Base-by-base conservation (phyloP, 2,888 invertebrate genomes). In the Mechanitis messenoides region DNA sequence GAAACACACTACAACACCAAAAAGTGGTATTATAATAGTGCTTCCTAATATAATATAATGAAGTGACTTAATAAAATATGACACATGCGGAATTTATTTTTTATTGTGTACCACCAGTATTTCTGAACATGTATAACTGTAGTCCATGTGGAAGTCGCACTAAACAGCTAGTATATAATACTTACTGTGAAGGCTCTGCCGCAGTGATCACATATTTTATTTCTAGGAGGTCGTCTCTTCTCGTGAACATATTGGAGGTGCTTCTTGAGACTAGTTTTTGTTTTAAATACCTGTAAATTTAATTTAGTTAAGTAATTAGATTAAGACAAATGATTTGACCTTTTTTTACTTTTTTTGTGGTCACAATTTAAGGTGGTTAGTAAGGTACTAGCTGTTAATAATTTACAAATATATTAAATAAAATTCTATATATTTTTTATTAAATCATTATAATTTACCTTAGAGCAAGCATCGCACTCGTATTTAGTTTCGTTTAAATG, bases 161-260 rank as follows among this genome's bases (percentile, higher is more conserved):
- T 20, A 20, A 20, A 20, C 20, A 20, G 20, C 20, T 20, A 35
- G 28, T 45, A 55, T 42, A 55, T 12, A 35, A 3, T 47, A 73
- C 80, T 73, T 53, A 87, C 88, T 46, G 83, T 83, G 46, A 88
- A 88, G 0, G 79, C 85, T 0, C 81, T 67, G 0, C 88, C 88
- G 59, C 88, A 88, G 59, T 83, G 80, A 50, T 88, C 83, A 58
- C 88, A 88, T 1, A 88, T 85, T 68, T 87, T 86, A 67, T 86
- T 78, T 0, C 82, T 64, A 0, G 86, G 84, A 3, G 81, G 83
- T 0, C 83, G 63, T 11, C 75, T 74, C 68, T 84, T 85, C 53
- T 85, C 78, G 62, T 88, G 88, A 0, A 87, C 87, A 60, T 69
- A 84, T 0, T 65, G 71, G 0, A 68, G 65, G 54, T 88, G 88